Base-by-base conservation (phyloP, 2,888 invertebrate genomes). In the Drosophila pseudotakahashii region DNA sequence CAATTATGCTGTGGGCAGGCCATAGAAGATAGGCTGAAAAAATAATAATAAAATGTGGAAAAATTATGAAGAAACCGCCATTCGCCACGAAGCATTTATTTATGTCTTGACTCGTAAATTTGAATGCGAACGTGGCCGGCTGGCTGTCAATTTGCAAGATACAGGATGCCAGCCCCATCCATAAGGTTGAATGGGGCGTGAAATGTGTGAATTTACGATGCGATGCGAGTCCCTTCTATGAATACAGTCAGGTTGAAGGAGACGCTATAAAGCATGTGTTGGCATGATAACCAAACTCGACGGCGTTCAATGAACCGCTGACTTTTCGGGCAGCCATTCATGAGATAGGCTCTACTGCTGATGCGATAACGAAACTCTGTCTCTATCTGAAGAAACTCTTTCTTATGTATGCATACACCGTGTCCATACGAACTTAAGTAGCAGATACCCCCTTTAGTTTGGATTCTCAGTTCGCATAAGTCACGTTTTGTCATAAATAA, bases 281-380 rank as follows among this genome's bases (percentile, higher is more conserved):
- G 30, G 30, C 19, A 23, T 66, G 53, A 47, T 66, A 67, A 53
- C 34, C 53, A 53, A 45, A 45, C 68, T 45, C 64, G 69, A 68
- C 79, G 62, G 77, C 82, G 88, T 87, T 84, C 82, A 82, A 77
- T 87, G 82, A 82, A 85, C 82, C 76, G 69, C 57, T 55, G n/a
- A 66, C 64, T 63, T 54, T 71, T 66, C 48, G 54, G 39, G 19
- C 30, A 54, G 39, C 69, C 50, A 62, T 45, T 34, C 52, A 64
- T 50, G 62, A 58, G 72, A 69, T 58, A 74, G 14, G 44, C 19
- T 23, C 19, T 26, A 26, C 11, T 36, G 10, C 13, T 23, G 23
- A 36, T 26, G 23, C 34, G 52, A 63, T 39, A 41, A 48, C 39
- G 14, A 34, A 50, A 23, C 11, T 39, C 14, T 19, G n/a, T 37